Base-by-base conservation (phyloP, 2,888 invertebrate species). In the Molanna angustata region DNA sequence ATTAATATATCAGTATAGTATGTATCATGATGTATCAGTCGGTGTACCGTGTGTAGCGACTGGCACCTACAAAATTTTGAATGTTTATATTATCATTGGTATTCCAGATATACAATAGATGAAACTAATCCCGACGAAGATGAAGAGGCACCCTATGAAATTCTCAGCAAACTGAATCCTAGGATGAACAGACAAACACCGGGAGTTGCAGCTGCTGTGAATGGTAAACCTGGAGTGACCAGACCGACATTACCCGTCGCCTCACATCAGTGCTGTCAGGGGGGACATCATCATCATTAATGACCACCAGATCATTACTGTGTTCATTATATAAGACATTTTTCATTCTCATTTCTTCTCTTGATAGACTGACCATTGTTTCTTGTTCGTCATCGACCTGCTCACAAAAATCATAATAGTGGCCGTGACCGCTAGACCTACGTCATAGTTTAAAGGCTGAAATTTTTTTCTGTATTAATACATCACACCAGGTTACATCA, bases 51-150 rank as follows among this genome's bases (percentile, higher is more conserved):
- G n/a, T n/a, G n/a, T n/a, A n/a, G n/a, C n/a, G n/a, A n/a, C n/a
- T n/a, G n/a, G n/a, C n/a, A n/a, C n/a, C n/a, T n/a, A n/a, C n/a
- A n/a, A n/a, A n/a, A n/a, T n/a, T n/a, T n/a, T n/a, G n/a, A n/a
- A n/a, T n/a, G n/a, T n/a, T n/a, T n/a, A n/a, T n/a, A n/a, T n/a
- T n/a, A n/a, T n/a, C n/a, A n/a, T n/a, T n/a, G n/a, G n/a, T n/a
- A n/a, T 40, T 33, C 16, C 68, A 84, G 83, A 59, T 85, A 83
- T 65, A 72, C 66, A 17, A 61, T 79, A 54, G 85, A 85, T 64
- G 81, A 83, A 58, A 83, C 81, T 1, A 83, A 80, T 54, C 84
- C 84, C 1, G 66, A 75, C 1, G 75, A 76, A 59, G 76, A 76
- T 31, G 75, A 76, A 44, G 73, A 73, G 0, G 71, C 71, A 0